A percentile compares a stretch with the other conserved stretches of the same genome.
phyloP scores from a whole-genome alignment of 2,797 vertebrate species.

The Darevskia mixta region DNA sequence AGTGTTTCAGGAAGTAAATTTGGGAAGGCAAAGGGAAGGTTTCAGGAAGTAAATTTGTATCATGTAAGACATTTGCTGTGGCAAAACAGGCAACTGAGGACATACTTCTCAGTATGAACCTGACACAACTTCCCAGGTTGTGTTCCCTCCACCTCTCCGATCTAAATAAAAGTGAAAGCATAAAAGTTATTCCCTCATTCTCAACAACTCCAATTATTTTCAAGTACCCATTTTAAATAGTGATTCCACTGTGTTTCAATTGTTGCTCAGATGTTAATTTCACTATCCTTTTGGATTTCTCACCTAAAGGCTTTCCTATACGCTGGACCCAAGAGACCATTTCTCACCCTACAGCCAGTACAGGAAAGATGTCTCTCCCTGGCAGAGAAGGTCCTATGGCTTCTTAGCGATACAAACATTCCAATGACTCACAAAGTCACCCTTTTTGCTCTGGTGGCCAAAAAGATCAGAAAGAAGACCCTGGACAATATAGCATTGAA shows the following conservation, averaged over 20 bases:
- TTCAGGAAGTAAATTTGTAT: neutral
- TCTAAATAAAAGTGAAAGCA: neutral
- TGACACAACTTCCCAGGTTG: neutral
- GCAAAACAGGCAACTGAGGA: neutral
- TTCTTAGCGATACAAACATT: no score
- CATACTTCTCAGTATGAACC: neutral
- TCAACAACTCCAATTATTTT: neutral
- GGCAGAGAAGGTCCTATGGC: no score
- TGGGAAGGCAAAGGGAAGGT: neutral
- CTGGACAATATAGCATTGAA: no score
- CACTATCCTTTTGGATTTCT: neutral
- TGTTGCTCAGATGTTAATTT: neutral
- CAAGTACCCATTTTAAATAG: neutral
- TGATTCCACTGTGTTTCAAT: neutral
- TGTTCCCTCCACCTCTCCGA: neutral
- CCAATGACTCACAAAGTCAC: no score
- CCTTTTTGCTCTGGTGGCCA: no score
- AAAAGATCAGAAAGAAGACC: no score
- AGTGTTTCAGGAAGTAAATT: neutral
- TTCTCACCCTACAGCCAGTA: no score
- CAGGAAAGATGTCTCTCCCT: no score
- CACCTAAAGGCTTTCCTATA: neutral
- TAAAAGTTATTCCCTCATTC: neutral
- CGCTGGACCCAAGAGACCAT: no score
- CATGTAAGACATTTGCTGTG: neutral